Evolutionary conservation across 1,140 invertebrate species (phyloP).

Genomic region (Eriocheir sinensis): DNA sequence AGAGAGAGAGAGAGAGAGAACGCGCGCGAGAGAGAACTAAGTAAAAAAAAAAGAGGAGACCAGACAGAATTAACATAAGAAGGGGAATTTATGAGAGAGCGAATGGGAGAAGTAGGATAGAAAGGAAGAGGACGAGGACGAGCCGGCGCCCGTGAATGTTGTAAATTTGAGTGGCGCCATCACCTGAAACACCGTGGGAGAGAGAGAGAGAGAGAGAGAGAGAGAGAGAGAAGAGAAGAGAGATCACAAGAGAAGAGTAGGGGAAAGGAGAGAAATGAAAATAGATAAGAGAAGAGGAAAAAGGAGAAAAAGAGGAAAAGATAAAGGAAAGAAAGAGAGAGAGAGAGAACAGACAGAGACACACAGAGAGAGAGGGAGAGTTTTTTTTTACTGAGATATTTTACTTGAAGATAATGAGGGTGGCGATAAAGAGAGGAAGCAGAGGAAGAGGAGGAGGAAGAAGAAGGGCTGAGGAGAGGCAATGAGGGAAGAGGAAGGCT

Average conservation of each 20-base stretch:
- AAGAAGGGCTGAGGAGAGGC: neutral
- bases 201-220: neutral
- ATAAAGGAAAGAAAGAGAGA: neutral
- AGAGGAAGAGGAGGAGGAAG: too few species aligned
- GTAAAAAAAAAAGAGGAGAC: neutral
- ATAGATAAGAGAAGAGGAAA: too few species aligned
- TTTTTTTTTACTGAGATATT: neutral
- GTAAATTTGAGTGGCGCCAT: neutral
- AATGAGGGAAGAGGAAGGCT: neutral
- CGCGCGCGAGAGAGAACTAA: neutral
- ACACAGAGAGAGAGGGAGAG: constrained; percentile 16
- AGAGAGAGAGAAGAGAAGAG: neutral
- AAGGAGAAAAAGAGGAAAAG: too few species aligned
- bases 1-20: constrained; percentile 27
- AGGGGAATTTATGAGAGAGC: neutral
- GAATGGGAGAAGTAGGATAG: neutral
- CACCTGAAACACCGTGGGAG: constrained; percentile 6
- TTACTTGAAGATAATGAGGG: neutral
- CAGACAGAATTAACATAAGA: neutral
- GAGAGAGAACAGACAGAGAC: neutral
- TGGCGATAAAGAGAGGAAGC: neutral
- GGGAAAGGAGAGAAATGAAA: too few species aligned
- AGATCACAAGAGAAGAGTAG: too few species aligned
- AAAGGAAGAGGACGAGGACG: neutral
- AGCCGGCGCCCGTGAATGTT: neutral